These are phyloP conservation scores for Amazona guildingii DNA, from an alignment of 2,113 vertebrate species.

Conservation along the genomic window DNA sequence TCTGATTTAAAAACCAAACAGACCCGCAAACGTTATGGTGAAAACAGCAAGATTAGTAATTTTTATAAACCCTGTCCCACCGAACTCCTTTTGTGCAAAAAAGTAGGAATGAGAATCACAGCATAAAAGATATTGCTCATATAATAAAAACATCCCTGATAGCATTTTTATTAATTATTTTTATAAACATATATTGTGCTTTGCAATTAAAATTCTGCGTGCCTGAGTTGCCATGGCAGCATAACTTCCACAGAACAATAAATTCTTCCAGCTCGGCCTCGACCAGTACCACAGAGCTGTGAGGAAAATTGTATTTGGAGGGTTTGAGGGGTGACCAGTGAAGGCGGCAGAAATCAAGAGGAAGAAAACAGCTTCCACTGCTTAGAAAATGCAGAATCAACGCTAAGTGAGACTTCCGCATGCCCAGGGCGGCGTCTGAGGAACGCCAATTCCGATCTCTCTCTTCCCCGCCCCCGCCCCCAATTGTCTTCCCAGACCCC, in stretches of 20 bases:
- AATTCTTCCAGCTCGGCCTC: conserved; percentile 43
- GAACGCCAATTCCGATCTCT: background rate
- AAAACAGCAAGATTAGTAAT: background rate
- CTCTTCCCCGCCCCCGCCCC: accelerated
- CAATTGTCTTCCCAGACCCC: background rate
- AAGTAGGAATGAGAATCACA: background rate
- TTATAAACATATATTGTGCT: conserved; percentile 53
- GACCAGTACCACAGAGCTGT: background rate
- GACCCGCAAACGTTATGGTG: background rate
- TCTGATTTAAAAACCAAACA: background rate
- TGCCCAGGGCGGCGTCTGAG: background rate
- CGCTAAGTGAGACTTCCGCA: background rate
- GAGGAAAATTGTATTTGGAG: conserved; percentile 4
- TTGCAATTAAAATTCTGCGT: conserved; percentile 68
- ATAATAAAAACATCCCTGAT: background rate
- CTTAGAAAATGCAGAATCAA: background rate
- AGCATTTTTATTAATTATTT: conserved; percentile 40
- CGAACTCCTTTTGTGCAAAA: background rate
- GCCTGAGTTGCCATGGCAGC: conserved; percentile 71
- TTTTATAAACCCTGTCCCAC: background rate
- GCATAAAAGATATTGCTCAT: background rate
- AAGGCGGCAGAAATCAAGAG: background rate
- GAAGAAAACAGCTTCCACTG: background rate
- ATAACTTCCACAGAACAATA: conserved; percentile 55
- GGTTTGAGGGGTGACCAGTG: background rate